phyloP scores from a whole-genome alignment of 2,888 invertebrate species.

The Nomada goodeniana region DNA sequence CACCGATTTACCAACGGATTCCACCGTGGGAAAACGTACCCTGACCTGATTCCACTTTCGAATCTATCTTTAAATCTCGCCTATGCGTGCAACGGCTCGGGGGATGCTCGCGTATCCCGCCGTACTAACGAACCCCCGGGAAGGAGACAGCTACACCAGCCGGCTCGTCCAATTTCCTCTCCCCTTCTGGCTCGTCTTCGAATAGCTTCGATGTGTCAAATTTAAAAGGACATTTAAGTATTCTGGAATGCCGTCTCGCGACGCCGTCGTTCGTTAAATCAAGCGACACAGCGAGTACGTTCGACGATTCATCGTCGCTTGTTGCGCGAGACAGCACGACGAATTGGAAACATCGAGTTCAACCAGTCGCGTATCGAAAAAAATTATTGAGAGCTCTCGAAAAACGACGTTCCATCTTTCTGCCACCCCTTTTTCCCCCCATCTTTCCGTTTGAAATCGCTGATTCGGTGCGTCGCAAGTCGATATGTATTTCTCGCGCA shows the following conservation, averaged over 20 bases:
- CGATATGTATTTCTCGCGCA: too few relatives aligned
- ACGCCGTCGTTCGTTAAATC: conserved; percentile 28
- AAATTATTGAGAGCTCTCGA: not conserved
- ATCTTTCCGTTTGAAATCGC: too few relatives aligned
- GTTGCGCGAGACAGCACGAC: not conserved
- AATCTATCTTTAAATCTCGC: conserved; percentile 45
- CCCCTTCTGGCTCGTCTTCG: not conserved
- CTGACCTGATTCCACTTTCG: conserved; percentile 54
- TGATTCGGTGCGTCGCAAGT: not conserved
- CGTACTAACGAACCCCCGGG: conserved; percentile 35
- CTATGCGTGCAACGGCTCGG: not conserved
- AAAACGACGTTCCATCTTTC: not conserved
- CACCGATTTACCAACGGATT: conserved; percentile 40
- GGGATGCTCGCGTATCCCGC: conserved; percentile 15
- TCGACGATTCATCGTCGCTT: not conserved
- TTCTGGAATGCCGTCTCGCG: conserved; percentile 1
- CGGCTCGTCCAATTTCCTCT: conserved; percentile 25
- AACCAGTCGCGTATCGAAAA: not conserved
- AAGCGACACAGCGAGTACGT: not conserved
- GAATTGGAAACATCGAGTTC: conserved; percentile 5
- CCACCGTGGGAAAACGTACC: conserved; percentile 13
- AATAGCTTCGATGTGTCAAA: conserved; percentile 19
- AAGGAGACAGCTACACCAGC: conserved; percentile 16
- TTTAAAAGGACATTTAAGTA: conserved; percentile 34
- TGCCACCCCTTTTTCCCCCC: not conserved